Evolutionary conservation across 2,888 invertebrate species (phyloP).

Genomic region (Drosophila subsilvestris): DNA sequence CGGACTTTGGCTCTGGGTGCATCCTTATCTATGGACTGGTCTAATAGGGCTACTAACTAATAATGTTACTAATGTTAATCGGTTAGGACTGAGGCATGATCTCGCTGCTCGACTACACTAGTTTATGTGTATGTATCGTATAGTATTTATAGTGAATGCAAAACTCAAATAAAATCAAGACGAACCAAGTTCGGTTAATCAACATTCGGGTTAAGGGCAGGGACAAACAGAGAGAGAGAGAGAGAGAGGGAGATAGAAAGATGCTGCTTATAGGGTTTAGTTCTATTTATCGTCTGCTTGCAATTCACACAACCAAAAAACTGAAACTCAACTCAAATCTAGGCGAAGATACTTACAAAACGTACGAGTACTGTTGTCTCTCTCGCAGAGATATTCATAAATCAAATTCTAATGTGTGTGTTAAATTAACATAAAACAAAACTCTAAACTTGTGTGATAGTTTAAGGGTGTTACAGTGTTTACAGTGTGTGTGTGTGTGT

Average conservation of each 20-base stretch:
- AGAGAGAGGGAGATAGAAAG: slow-evolving; percentile 16
- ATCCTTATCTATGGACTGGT: slow-evolving; percentile 28
- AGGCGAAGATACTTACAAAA: slow-evolving; percentile 40
- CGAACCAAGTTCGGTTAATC: slow-evolving; percentile 14
- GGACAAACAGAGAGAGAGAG: background rate
- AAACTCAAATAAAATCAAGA: slow-evolving; percentile 41
- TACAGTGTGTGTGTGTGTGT: slow-evolving; percentile 7
- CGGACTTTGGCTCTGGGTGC: background rate
- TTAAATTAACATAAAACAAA: slow-evolving; percentile 33
- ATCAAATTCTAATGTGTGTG: slow-evolving; percentile 34
- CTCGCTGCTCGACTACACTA: slow-evolving; percentile 36
- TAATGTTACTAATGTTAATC: slow-evolving; percentile 2
- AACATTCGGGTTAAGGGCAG: slow-evolving; percentile 22
- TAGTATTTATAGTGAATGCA: slow-evolving; percentile 20
- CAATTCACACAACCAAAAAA: background rate
- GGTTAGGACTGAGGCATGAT: slow-evolving; percentile 31
- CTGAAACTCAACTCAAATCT: slow-evolving; percentile 33
- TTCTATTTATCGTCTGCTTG: slow-evolving; percentile 10
- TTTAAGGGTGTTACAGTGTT: slow-evolving; percentile 24
- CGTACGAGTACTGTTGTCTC: slow-evolving; percentile 15
- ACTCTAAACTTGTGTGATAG: slow-evolving; percentile 27
- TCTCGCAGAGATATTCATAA: slow-evolving; percentile 7
- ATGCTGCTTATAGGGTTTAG: slow-evolving; percentile 34
- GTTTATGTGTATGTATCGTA: slow-evolving; percentile 20
- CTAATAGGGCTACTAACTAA: slow-evolving; percentile 15